Conservation (phyloP, 2,888 invertebrate species). For the Esperia sulphurella region DNA sequence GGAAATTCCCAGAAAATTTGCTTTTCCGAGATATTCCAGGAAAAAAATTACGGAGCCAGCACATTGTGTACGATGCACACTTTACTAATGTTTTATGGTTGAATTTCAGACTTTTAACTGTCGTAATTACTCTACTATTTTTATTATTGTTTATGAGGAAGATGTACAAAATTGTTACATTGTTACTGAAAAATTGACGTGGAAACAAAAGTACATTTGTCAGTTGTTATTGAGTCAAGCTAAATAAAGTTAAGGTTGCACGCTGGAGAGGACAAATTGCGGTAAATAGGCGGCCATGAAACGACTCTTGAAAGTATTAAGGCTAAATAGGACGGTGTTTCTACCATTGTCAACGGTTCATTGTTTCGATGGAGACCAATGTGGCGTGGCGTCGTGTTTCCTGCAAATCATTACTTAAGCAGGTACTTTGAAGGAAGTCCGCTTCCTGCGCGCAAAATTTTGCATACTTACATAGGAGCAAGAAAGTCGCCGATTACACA, state of each 20-base stretch:
- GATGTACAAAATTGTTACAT: too few species aligned
- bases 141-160: too few species aligned
- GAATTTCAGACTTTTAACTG: too few species aligned
- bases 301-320: conserved; percentile 3
- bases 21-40: too few species aligned
- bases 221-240: background rate
- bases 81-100: too few species aligned
- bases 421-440: conserved; percentile 59
- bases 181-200: background rate
- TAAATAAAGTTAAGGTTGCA: background rate
- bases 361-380: conserved; percentile 46
- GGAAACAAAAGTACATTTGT: background rate
- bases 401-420: conserved; percentile 39
- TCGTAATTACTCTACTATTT: too few species aligned
- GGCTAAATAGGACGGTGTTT: conserved; percentile 5
- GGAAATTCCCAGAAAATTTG: too few species aligned
- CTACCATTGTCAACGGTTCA: conserved; percentile 36
- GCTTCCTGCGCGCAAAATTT: conserved; percentile 60
- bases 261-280: background rate
- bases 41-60: too few species aligned
- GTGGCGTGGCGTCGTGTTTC: conserved; percentile 52
- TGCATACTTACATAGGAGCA: conserved; percentile 39
- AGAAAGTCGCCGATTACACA: conserved; percentile 38
- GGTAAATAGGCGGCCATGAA: conserved; percentile 7
- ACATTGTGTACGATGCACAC: too few species aligned